phyloP scores from a whole-genome alignment of 2,797 vertebrate genomes.

The Myotis pilosus region DNA sequence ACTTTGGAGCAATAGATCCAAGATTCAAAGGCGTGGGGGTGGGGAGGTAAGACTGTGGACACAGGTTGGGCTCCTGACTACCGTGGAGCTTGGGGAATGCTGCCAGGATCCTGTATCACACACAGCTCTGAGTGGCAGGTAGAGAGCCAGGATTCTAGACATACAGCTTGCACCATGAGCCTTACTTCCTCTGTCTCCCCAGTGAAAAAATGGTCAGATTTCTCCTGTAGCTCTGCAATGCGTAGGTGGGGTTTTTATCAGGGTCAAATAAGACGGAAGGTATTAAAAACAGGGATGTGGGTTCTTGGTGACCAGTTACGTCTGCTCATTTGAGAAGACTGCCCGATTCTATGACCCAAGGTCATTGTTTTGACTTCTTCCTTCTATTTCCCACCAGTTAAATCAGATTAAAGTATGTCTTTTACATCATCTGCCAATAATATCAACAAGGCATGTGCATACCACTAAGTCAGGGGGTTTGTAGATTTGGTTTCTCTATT shows the following conservation, averaged over 20 bases:
- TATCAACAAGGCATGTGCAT: background rate
- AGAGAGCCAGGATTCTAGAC: background rate
- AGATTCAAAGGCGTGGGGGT: background rate
- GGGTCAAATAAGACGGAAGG: background rate
- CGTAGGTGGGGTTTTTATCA: background rate
- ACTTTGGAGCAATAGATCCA: background rate
- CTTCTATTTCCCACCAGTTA: background rate
- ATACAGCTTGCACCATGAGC: background rate
- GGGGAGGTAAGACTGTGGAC: background rate
- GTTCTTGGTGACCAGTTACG: background rate
- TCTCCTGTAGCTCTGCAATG: background rate
- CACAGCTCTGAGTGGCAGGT: background rate
- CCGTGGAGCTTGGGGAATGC: background rate
- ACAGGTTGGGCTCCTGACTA: background rate
- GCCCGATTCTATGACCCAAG: background rate
- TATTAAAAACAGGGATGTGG: background rate
- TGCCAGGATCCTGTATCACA: background rate
- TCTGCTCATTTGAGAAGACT: background rate
- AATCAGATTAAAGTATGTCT: background rate
- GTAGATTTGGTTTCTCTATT: background rate
- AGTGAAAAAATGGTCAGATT: background rate
- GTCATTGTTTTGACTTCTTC: slow-evolving; percentile 27
- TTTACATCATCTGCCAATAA: background rate
- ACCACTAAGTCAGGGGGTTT: background rate
- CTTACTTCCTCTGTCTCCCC: background rate